phyloP scores from a whole-genome alignment of 2,888 invertebrate genomes.

The Chorisops tibialis region DNA sequence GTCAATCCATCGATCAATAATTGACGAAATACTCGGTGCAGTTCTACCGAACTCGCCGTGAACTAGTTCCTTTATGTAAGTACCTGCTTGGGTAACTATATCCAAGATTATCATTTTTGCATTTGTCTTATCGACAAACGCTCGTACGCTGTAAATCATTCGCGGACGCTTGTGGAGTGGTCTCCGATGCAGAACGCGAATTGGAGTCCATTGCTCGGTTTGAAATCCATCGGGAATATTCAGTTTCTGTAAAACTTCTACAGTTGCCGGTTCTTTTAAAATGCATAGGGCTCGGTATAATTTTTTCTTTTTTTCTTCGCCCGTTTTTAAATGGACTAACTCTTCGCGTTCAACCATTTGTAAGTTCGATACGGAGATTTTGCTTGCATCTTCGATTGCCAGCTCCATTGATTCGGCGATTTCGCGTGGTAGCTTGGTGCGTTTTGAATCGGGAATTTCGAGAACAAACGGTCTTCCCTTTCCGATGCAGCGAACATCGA shows the following conservation, averaged over 20 bases:
- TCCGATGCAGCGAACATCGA: constrained; percentile 92
- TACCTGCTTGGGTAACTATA: constrained; percentile 83
- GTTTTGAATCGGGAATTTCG: constrained; percentile 70
- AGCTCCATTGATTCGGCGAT: constrained; percentile 59
- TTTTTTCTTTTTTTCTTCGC: constrained; percentile 86
- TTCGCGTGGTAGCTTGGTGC: constrained; percentile 54
- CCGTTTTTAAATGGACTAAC: constrained; percentile 69
- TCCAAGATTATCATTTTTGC: constrained; percentile 58
- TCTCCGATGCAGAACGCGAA: constrained; percentile 84
- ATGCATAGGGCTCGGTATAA: constrained; percentile 79
- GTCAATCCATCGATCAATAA: constrained; percentile 71
- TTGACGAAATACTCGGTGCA: constrained; percentile 66
- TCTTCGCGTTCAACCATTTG: constrained; percentile 68
- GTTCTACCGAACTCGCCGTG: constrained; percentile 95
- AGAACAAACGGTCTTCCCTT: constrained; percentile 90
- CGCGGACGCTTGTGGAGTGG: constrained; percentile 68
- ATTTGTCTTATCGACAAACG: constrained; percentile 55
- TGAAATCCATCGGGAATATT: constrained; percentile 53
- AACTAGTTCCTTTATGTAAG: constrained; percentile 96
- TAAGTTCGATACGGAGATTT: constrained; percentile 61
- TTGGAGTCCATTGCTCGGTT: constrained; percentile 80
- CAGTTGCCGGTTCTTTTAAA: constrained; percentile 50
- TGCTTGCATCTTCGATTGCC: constrained; percentile 55
- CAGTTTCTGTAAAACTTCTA: constrained; percentile 56
- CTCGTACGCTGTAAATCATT: constrained; percentile 64